These are phyloP conservation scores for Leptobrachium ailaonicum DNA, from an alignment of 2,113 vertebrate species.

Conservation along the genomic window DNA sequence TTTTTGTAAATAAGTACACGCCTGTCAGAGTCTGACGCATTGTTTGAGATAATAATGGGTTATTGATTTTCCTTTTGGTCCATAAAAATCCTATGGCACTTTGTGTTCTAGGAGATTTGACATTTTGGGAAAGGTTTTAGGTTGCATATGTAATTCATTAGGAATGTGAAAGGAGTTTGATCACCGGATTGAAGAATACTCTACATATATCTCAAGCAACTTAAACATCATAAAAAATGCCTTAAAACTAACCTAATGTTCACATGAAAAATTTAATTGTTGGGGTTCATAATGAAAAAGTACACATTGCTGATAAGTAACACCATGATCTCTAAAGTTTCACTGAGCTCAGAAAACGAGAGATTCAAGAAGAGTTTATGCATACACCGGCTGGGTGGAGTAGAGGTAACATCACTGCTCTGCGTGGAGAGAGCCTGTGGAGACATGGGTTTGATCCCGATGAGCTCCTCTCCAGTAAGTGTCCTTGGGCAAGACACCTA, in stretches of 20 bases:
- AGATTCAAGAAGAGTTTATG: too few relatives aligned
- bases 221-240: conserved; percentile 7
- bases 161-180: conserved; percentile 28
- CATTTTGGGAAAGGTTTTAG: conserved; percentile 32
- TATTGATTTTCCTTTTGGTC: conserved; percentile 57
- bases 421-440: too few relatives aligned
- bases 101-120: conserved; percentile 23
- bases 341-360: too few relatives aligned
- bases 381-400: too few relatives aligned
- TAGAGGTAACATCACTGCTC: too few relatives aligned
- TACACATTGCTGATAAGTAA: too few relatives aligned
- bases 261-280: not conserved
- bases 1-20: conserved; percentile 44
- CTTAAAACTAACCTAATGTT: conserved; percentile 23
- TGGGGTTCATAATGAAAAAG: too few relatives aligned
- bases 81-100: conserved; percentile 22
- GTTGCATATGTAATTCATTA: conserved; percentile 22
- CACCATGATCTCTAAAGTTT: too few relatives aligned
- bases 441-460: too few relatives aligned
- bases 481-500: too few relatives aligned
- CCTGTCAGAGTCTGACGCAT: conserved; percentile 26
- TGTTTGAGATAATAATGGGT: conserved; percentile 50
- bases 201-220: not conserved
- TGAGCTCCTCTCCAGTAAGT: too few relatives aligned
- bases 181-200: not conserved